These are phyloP conservation scores for Atlantisia rogersi DNA, from an alignment of 2,113 vertebrate genomes.

Conservation along the genomic window DNA sequence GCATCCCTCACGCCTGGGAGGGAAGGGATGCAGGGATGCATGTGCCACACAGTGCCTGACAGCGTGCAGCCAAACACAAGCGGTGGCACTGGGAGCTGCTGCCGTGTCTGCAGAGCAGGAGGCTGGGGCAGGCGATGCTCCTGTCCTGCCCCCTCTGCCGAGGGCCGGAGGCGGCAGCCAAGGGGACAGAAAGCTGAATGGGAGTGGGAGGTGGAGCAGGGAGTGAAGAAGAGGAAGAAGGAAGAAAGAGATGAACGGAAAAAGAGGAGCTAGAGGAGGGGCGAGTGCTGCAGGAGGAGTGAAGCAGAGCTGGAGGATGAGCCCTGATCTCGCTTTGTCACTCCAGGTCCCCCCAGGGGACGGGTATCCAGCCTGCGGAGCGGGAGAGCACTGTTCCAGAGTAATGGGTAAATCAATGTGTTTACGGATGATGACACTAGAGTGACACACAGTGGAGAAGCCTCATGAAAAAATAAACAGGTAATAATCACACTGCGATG, in stretches of 20 bases:
- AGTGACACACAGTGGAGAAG: constrained; percentile 66
- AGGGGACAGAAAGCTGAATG: not conserved
- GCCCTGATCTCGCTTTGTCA: not conserved
- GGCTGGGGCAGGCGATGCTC: not conserved
- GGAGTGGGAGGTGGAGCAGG: not conserved
- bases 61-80: accelerated
- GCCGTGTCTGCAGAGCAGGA: not conserved
- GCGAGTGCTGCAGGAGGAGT: not conserved
- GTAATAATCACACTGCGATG: constrained; percentile 13
- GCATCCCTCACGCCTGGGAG: accelerated
- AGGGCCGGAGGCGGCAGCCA: accelerated
- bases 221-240: not conserved
- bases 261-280: not conserved
- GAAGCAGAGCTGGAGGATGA: not conserved
- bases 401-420: constrained; percentile 25
- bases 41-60: accelerated
- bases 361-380: not conserved
- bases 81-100: not conserved
- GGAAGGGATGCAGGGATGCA: not conserved
- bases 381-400: not conserved
- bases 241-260: not conserved
- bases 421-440: constrained; percentile 51
- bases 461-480: constrained; percentile 73
- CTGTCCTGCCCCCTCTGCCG: not conserved
- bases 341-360: not conserved